A percentile compares a stretch with the other conserved stretches of the same genome.
Evolutionary conservation across 2,797 vertebrate species (phyloP).

Genomic region (Anableps anableps): DNA sequence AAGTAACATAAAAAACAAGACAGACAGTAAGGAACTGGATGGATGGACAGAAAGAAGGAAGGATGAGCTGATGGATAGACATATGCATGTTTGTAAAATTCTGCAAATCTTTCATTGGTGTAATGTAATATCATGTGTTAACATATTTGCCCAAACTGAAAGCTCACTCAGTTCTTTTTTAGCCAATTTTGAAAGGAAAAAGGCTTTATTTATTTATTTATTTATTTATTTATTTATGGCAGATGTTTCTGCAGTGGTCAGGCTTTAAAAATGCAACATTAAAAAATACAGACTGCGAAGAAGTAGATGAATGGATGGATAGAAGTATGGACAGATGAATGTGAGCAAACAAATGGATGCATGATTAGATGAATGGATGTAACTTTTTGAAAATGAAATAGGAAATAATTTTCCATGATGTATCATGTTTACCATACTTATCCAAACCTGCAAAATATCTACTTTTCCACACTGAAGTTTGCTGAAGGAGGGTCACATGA

Average conservation of each 20-base stretch:
- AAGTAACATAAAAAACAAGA: neutral
- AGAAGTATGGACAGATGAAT: neutral
- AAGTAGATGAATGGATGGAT: neutral
- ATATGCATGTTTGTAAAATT: neutral
- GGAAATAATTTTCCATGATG: neutral
- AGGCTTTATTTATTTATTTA: neutral
- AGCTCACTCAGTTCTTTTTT: neutral
- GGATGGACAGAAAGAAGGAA: neutral
- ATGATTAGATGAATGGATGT: neutral
- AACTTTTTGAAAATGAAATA: neutral
- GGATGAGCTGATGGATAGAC: neutral
- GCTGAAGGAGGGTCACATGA: conserved; percentile 31
- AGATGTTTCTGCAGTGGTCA: neutral
- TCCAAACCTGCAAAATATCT: conserved; percentile 54
- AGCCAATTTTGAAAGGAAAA: neutral
- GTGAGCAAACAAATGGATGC: neutral
- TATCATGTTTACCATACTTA: neutral
- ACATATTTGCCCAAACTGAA: too few species aligned
- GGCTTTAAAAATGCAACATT: neutral
- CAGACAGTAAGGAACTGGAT: neutral
- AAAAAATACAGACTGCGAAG: neutral
- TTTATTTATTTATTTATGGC: neutral
- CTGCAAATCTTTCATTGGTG: neutral
- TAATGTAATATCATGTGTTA: too few species aligned
- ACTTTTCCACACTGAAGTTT: conserved; percentile 40